Evolutionary conservation across 1,140 invertebrate genomes (phyloP), one percentile per base, ranked within the genome.

Genomic region (Anadara kagoshimensis): DNA sequence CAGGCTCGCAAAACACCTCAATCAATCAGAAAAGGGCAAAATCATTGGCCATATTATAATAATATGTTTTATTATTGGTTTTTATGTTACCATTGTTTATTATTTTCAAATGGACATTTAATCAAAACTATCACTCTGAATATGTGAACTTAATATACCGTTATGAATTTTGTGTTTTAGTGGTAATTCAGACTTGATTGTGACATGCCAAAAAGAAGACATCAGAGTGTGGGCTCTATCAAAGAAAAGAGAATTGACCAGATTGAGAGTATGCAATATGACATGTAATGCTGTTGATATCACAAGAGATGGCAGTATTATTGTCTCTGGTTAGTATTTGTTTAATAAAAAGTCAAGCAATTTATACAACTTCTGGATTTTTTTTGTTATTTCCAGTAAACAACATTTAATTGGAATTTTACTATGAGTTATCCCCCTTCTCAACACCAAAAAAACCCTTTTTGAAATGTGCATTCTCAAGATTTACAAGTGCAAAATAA

Each of bases 201-300:
- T 95, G 26, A 96, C 95, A 0, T 94, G 93, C 59, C 94, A 95
- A 67, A 92, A 93, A 81, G 93, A 97, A 84, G 93, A 94, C 78
- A 93, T 98, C 26, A 91, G 96, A 73, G 91, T 98, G 26, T 98
- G 96, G 96, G 93, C 93, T 75, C 88, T 93, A 26, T 88, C 90
- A 29, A 93, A 92, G 0, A 93, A 93, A 70, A 92, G 93, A 83
- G 96, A 97, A 90, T 87, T 96, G 61, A 90, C 96, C 0, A 91
- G 96, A 45, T 95, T 97, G 66, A 92, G 92, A 69, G 93, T 97
- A 5, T 92, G 93, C 8, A 97, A 97, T 89, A 96, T 96, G 85
- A 92, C 92, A 12, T 97, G 95, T 83, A 93, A 94, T 18, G 91
- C 92, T 56, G 86, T 97, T 16, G 91, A 92, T 12, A 95, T 97